Percentiles rank a stretch among this genome's conserved stretches.
phyloP scores from a whole-genome alignment of 2,797 vertebrate genomes.

The Labroides dimidiatus region DNA sequence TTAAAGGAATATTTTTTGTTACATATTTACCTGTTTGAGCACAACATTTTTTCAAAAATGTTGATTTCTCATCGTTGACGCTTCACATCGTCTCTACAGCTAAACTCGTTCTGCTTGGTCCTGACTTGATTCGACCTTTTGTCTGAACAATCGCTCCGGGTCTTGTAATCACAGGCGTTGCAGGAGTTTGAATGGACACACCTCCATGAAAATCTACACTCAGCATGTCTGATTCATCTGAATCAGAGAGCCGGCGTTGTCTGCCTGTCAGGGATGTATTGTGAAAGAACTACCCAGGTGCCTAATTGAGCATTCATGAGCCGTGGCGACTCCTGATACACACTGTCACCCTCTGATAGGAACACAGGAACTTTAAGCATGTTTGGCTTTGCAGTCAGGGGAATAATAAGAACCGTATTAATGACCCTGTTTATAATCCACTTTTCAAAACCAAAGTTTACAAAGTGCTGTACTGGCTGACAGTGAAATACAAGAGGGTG shows the following conservation, averaged over 20 bases:
- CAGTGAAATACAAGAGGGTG: too few relatives aligned
- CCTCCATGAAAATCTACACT: constrained; percentile 40
- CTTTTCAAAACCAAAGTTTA: too few relatives aligned
- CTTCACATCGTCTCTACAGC: not conserved
- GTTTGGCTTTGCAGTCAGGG: not conserved
- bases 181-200: constrained; percentile 31
- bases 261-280: constrained; percentile 17
- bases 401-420: too few relatives aligned
- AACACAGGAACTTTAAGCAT: not conserved
- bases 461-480: too few relatives aligned
- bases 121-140: constrained; percentile 39
- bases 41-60: not conserved
- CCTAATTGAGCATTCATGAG: constrained; percentile 38
- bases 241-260: constrained; percentile 30
- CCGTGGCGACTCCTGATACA: constrained; percentile 7
- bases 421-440: too few relatives aligned
- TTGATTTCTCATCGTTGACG: not conserved
- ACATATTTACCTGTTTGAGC: not conserved
- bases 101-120: constrained; percentile 19
- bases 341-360: constrained; percentile 4
- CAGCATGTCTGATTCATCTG: constrained; percentile 53
- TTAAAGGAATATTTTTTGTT: constrained; percentile 6
- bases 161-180: constrained; percentile 36
- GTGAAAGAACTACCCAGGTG: constrained; percentile 26
- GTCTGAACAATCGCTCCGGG: constrained; percentile 24